Conservation (phyloP, 2,113 vertebrate species). For the Pao palembangensis region DNA sequence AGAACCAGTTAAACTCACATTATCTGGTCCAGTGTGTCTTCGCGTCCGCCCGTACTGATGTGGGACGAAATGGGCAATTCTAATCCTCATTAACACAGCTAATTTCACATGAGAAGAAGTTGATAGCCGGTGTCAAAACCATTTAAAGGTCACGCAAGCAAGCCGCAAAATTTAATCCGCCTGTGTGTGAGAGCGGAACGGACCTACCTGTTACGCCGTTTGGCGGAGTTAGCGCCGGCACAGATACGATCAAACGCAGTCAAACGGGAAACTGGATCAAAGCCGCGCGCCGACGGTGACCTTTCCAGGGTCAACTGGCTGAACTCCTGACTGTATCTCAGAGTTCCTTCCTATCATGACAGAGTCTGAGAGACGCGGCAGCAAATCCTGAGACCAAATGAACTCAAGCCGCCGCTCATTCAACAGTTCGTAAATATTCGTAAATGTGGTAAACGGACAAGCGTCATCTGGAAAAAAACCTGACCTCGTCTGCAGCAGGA, state of each 20-base stretch:
- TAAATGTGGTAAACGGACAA: too few relatives aligned
- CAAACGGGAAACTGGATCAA: too few relatives aligned
- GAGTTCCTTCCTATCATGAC: too few relatives aligned
- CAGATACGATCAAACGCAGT: too few relatives aligned
- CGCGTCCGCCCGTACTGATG: constrained; percentile 42
- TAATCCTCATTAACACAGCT: constrained; percentile 66
- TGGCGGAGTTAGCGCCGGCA: neutral
- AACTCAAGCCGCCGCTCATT: too few relatives aligned
- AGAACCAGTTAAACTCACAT: constrained; percentile 60
- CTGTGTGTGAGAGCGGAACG: accelerated
- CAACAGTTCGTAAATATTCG: too few relatives aligned
- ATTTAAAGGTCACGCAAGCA: constrained; percentile 56
- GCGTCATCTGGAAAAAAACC: too few relatives aligned
- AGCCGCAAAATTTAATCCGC: constrained; percentile 8
- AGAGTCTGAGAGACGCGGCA: too few relatives aligned
- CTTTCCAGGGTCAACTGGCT: neutral
- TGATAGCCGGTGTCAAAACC: constrained; percentile 55
- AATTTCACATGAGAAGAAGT: constrained; percentile 65
- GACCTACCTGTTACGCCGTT: constrained; percentile 3
- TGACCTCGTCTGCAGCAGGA: too few relatives aligned
- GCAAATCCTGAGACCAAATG: too few relatives aligned
- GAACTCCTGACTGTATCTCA: too few relatives aligned
- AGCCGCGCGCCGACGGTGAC: too few relatives aligned
- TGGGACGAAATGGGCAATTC: constrained; percentile 60
- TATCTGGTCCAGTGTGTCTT: constrained; percentile 59